Conservation (phyloP, 2,888 invertebrate species). For the Omphaloscelis lunosa region DNA sequence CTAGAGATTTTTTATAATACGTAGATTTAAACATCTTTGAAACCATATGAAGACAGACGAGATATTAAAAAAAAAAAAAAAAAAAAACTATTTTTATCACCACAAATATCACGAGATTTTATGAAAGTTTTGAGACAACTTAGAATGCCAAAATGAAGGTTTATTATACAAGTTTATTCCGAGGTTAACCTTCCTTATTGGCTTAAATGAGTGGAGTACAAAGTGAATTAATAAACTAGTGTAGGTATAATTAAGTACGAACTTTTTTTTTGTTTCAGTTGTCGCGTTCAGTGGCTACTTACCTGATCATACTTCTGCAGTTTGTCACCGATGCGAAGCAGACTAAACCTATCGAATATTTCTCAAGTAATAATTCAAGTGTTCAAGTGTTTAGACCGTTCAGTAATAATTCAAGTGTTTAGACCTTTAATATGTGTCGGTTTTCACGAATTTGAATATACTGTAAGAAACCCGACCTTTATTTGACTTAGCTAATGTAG, state of each 20-base stretch:
- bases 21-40: too few species aligned
- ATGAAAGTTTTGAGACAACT: not conserved
- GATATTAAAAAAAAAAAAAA: too few species aligned
- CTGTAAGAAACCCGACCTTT: not conserved
- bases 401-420: too few species aligned
- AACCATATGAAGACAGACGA: too few species aligned
- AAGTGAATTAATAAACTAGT: not conserved
- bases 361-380: too few species aligned
- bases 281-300: constrained; percentile 75
- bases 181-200: not conserved
- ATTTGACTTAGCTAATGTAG: not conserved
- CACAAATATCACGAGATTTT: not conserved
- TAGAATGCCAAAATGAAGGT: not conserved
- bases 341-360: not conserved
- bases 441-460: not conserved
- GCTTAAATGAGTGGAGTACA: not conserved
- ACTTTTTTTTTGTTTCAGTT: constrained; percentile 68
- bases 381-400: not conserved
- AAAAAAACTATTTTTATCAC: too few species aligned
- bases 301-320: constrained; percentile 79
- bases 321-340: constrained; percentile 70
- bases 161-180: not conserved
- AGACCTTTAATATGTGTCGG: not conserved
- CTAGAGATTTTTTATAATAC: too few species aligned
- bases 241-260: constrained; percentile 1